These are phyloP conservation scores for Lottia scabra DNA, from an alignment of 2,888 invertebrate genomes.

Conservation along the genomic window DNA sequence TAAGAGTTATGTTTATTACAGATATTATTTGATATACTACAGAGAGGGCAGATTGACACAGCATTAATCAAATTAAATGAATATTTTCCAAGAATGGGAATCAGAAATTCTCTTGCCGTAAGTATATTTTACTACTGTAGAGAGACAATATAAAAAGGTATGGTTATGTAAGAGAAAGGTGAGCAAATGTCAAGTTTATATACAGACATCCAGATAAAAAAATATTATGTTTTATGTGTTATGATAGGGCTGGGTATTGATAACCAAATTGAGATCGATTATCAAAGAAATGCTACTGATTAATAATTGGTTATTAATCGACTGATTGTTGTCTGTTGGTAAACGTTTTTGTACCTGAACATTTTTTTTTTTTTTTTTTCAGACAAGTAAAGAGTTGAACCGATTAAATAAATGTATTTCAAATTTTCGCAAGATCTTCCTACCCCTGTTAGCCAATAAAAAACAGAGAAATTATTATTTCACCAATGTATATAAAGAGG, in stretches of 20 bases:
- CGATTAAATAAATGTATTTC: not conserved
- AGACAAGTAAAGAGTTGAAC: not conserved
- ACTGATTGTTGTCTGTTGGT: no score
- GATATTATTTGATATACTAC: not conserved
- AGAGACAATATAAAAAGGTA: no score
- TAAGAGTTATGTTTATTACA: not conserved
- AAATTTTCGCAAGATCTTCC: conserved; percentile 13
- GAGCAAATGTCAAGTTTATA: no score
- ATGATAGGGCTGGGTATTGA: no score
- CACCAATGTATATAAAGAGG: not conserved
- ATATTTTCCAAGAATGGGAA: not conserved
- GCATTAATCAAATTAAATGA: not conserved
- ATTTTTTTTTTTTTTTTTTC: not conserved
- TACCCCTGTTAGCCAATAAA: conserved; percentile 6
- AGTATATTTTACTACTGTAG: not conserved
- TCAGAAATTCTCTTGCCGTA: not conserved
- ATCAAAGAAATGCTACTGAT: no score
- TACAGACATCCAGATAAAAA: no score
- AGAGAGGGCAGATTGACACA: not conserved
- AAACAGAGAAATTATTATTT: conserved; percentile 8
- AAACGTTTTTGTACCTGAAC: no score
- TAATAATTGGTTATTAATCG: no score
- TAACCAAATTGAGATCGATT: no score
- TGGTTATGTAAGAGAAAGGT: no score
- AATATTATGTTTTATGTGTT: no score